Conservation (phyloP, 1,140 invertebrate genomes). For the Drosophila sproati region DNA sequence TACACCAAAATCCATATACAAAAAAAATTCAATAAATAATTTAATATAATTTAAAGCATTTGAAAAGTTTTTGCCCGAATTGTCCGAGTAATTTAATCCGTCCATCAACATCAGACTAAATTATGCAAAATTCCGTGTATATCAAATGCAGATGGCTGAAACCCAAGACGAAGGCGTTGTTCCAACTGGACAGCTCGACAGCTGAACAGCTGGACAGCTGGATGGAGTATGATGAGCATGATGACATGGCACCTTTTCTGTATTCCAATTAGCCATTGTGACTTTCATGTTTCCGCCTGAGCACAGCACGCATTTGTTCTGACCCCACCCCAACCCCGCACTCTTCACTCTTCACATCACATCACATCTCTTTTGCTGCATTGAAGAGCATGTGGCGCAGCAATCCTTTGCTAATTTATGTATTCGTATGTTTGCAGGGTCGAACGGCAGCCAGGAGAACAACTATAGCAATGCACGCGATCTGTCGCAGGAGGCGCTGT, state of each 20-base stretch:
- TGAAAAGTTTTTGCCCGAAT: neutral
- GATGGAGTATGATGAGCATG: slow-evolving; percentile 46
- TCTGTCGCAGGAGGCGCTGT: slow-evolving; percentile 93
- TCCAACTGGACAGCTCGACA: slow-evolving; percentile 38
- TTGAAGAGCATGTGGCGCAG: neutral
- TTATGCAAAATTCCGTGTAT: slow-evolving; percentile 27
- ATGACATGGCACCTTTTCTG: slow-evolving; percentile 52
- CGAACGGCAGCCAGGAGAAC: slow-evolving; percentile 87
- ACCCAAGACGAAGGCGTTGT: slow-evolving; percentile 10
- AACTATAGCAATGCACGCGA: slow-evolving; percentile 96
- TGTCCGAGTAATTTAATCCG: slow-evolving; percentile 16
- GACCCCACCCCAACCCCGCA: slow-evolving; percentile 13
- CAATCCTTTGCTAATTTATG: slow-evolving; percentile 14
- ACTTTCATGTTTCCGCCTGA: slow-evolving; percentile 61
- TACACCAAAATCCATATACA: no score
- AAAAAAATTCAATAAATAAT: no score
- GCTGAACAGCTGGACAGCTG: slow-evolving; percentile 37
- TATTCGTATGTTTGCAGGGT: slow-evolving; percentile 52
- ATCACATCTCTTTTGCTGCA: neutral
- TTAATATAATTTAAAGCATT: no score
- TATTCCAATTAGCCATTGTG: slow-evolving; percentile 68
- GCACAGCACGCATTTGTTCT: slow-evolving; percentile 1
- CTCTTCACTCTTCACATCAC: slow-evolving; percentile 7
- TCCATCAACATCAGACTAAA: slow-evolving; percentile 21
- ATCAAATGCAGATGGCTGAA: slow-evolving; percentile 31